Base-by-base conservation (phyloP, 2,888 invertebrate genomes). In the Leptothorax acervorum region DNA sequence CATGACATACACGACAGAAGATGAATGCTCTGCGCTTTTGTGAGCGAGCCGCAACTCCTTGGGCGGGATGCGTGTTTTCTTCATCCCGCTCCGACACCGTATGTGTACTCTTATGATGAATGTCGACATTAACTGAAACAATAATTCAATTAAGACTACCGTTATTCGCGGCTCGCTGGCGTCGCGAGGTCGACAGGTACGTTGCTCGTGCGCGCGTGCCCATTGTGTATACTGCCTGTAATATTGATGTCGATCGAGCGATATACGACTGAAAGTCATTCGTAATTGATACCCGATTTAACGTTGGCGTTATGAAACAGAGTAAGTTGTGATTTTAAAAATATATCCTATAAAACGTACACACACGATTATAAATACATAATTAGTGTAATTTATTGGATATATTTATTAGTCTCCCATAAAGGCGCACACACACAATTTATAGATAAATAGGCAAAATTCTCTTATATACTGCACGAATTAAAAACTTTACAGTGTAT, bases 111-210 rank as follows among this genome's bases (percentile, higher is more conserved):
- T 89, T 90, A 88, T 91, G 92, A 93, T 91, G 88, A 91, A 93
- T 90, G 89, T 86, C 88, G 88, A 89, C 90, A 85, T 90, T 92
- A 90, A 92, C 89, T 84, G 87, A 91, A 90, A 92, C 92, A 89
- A 93, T 92, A 92, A 92, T 93, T 93, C 92, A 92, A 92, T 91
- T 90, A 90, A 88, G 89, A 86, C 89, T 91, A 91, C 91, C 92
- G 92, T 91, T 90, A 89, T 81, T 83, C 83, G 68, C 85, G 71
- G 57, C 55, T 53, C n/a, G 79, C 51, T 53, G 48, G 55, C 83
- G 81, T 62, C 60, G 60, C 71, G 79, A 70, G 45, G 51, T 53
- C 65, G 75, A 78, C 78, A 78, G 78, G 70, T 78, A 57, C 15
- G 55, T 78, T 31, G 51, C 53, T 66, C 28, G 53, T 70, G 78